phyloP scores from a whole-genome alignment of 2,888 invertebrate genomes.

The Acleris laterana region DNA sequence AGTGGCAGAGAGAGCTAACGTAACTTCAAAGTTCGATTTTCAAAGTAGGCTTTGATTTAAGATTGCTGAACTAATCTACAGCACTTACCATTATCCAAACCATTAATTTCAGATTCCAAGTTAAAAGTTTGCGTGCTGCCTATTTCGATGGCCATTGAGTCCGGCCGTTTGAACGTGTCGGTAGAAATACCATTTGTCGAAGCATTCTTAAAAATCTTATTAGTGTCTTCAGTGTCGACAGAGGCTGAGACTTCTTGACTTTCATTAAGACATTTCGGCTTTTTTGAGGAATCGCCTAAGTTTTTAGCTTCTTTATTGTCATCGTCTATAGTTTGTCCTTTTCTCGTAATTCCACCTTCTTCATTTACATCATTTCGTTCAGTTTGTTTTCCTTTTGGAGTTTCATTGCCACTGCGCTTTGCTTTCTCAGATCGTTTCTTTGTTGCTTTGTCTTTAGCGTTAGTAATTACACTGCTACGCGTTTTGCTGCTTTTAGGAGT shows the following conservation, averaged over 20 bases:
- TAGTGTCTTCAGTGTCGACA: neutral
- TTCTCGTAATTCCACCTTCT: neutral
- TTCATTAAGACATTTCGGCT: neutral
- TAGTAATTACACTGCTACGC: neutral
- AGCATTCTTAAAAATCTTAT: neutral
- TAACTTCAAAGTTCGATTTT: too few species aligned
- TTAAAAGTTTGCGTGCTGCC: constrained; percentile 47
- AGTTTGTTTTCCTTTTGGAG: constrained; percentile 13
- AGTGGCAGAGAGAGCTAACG: too few species aligned
- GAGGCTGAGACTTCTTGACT: neutral
- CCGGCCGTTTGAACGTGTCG: constrained; percentile 40
- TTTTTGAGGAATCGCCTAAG: neutral
- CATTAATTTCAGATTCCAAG: constrained; percentile 40
- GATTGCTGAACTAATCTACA: too few species aligned
- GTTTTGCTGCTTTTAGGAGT: constrained; percentile 48
- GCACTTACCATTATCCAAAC: constrained; percentile 52
- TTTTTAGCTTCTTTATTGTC: constrained; percentile 8
- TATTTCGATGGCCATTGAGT: constrained; percentile 60
- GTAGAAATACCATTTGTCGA: constrained; percentile 18
- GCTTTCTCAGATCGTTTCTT: neutral
- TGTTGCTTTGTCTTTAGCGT: neutral
- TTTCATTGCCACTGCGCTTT: constrained; percentile 8
- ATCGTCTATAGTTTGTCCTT: constrained; percentile 8
- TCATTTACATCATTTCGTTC: constrained; percentile 33
- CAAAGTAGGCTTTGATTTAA: too few species aligned